Conservation (phyloP, 1,140 invertebrate species). For the Bombus haemorrhoidalis region DNA sequence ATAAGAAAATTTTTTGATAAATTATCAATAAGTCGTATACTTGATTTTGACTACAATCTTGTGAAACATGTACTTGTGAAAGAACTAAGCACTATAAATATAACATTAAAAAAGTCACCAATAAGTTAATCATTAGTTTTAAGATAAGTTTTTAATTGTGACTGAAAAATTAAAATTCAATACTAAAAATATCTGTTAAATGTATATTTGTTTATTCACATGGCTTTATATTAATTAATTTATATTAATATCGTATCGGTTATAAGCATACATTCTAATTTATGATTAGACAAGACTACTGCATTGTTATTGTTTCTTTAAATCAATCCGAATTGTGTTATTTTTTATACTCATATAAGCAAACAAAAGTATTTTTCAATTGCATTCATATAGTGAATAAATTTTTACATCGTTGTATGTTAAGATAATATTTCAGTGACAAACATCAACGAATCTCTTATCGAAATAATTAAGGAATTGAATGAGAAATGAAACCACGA, state of each 20-base stretch:
- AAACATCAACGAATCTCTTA: neutral
- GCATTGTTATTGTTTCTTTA: neutral
- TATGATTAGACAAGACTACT: neutral
- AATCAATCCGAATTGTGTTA: neutral
- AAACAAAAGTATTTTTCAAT: neutral
- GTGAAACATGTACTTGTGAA: neutral
- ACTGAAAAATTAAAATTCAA: neutral
- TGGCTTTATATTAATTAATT: neutral
- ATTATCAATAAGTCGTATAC: neutral
- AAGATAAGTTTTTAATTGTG: too few relatives aligned
- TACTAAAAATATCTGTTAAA: neutral
- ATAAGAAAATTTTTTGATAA: neutral
- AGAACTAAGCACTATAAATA: neutral
- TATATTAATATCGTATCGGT: neutral
- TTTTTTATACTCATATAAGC: neutral
- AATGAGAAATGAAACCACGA: neutral
- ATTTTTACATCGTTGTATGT: neutral
- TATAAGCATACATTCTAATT: neutral
- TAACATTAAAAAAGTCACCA: neutral
- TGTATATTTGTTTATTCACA: neutral
- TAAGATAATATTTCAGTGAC: neutral
- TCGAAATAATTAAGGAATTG: neutral
- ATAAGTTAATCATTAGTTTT: neutral
- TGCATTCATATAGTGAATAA: neutral
- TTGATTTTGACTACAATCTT: neutral